phyloP scores from a whole-genome alignment of 2,113 vertebrate genomes.

The Cephalopterus ornatus region DNA sequence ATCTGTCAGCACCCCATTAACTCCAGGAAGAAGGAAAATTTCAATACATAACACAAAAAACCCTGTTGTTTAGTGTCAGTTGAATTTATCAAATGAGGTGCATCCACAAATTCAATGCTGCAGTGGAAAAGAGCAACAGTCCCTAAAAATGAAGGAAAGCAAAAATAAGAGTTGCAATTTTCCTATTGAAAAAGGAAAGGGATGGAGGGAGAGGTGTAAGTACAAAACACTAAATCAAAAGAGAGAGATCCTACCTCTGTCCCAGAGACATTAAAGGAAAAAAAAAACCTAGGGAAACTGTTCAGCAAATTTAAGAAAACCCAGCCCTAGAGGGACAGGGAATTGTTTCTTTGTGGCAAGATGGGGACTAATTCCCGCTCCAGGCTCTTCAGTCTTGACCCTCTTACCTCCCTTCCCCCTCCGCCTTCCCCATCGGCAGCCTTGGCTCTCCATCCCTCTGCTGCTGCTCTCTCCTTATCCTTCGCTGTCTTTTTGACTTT shows the following conservation, averaged over 20 bases:
- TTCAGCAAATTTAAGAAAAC: background rate
- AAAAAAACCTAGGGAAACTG: background rate
- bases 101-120: background rate
- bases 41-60: background rate
- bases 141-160: background rate
- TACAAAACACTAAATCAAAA: background rate
- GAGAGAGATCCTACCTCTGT: background rate
- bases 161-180: background rate
- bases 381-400: background rate
- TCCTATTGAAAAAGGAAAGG: background rate
- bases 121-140: background rate
- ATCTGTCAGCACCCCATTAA: background rate
- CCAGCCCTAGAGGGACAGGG: background rate
- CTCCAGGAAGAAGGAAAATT: background rate
- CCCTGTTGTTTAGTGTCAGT: background rate
- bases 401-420: background rate
- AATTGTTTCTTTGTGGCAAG: background rate
- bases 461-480: slow-evolving; percentile 1
- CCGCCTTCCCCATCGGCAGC: background rate
- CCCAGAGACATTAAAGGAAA: background rate
- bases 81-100: background rate
- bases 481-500: slow-evolving; percentile 20
- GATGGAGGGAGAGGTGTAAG: background rate
- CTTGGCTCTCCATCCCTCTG: background rate
- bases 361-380: background rate